These are phyloP conservation scores for Porites cylindrica DNA, from an alignment of 92 coral and sea anemone species.

Conservation along the genomic window DNA sequence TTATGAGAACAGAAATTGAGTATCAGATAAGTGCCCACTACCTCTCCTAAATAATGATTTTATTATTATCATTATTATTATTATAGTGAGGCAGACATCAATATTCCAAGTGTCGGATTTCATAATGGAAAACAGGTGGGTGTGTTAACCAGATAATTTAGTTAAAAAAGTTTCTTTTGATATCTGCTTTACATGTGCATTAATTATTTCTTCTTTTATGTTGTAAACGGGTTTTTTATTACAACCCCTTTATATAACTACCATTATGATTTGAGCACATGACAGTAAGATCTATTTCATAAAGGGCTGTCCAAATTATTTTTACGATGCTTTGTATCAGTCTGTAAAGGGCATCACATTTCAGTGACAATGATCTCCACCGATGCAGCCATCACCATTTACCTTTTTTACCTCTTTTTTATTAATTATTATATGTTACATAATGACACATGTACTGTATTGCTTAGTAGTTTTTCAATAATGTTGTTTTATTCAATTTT, in stretches of 20 bases:
- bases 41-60: not conserved
- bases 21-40: not conserved
- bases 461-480: too few species aligned
- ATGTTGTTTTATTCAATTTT: not conserved
- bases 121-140: slow-evolving; percentile 45
- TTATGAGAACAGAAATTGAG: too few species aligned
- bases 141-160: not conserved
- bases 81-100: slow-evolving; percentile 52
- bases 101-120: slow-evolving; percentile 16
- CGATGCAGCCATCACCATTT: too few species aligned
- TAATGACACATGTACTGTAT: not conserved
- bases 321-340: too few species aligned
- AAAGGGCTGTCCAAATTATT: too few species aligned
- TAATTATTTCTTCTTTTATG: too few species aligned
- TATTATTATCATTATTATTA: not conserved
- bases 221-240: too few species aligned
- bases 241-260: too few species aligned
- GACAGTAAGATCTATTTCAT: too few species aligned
- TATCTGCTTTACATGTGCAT: not conserved
- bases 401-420: not conserved
- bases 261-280: too few species aligned
- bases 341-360: too few species aligned
- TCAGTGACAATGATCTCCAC: too few species aligned
- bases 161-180: not conserved
- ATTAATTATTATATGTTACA: not conserved